Conservation (phyloP, 2,797 vertebrate species). For the Macropodus opercularis region DNA sequence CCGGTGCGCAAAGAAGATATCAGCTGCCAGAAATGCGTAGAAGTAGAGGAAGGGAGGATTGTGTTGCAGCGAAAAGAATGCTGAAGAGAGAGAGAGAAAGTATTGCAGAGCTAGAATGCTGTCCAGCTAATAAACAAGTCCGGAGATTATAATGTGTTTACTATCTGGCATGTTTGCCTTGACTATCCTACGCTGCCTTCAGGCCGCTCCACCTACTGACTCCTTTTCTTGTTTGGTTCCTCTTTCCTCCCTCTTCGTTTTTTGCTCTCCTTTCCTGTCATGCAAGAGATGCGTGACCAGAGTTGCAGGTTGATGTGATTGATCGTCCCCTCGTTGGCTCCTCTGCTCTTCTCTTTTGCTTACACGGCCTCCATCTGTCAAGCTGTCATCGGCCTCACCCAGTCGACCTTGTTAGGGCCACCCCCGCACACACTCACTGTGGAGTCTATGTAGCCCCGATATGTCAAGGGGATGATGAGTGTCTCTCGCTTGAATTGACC, state of each 20-base stretch:
- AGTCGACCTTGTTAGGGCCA: slow-evolving; percentile 70
- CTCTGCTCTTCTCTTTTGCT: slow-evolving; percentile 46
- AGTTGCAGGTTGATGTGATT: slow-evolving; percentile 29
- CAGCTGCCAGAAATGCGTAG: slow-evolving; percentile 16
- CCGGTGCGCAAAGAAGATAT: slow-evolving; percentile 18
- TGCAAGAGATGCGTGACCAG: slow-evolving; percentile 2
- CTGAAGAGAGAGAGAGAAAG: slow-evolving; percentile 4
- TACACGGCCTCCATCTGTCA: slow-evolving; percentile 70
- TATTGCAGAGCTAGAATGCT: slow-evolving; percentile 34
- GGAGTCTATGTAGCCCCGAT: slow-evolving; percentile 51
- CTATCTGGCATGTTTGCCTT: slow-evolving; percentile 65
- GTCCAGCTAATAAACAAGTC: slow-evolving; percentile 79
- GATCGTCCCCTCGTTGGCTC: slow-evolving; percentile 36
- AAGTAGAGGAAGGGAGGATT: neutral
- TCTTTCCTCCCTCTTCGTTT: neutral
- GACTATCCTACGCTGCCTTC: slow-evolving; percentile 30
- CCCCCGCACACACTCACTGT: slow-evolving; percentile 20
- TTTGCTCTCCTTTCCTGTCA: slow-evolving; percentile 12
- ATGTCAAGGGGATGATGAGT: slow-evolving; percentile 76
- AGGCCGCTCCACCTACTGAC: slow-evolving; percentile 15
- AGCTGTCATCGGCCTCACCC: slow-evolving; percentile 69
- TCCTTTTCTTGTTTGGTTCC: slow-evolving; percentile 6
- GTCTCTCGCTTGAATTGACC: slow-evolving; percentile 50
- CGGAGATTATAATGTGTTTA: slow-evolving; percentile 81
- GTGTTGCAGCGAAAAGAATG: slow-evolving; percentile 33